phyloP scores from a whole-genome alignment of 2,797 vertebrate species.

The Brachyrhaphis roseni region DNA sequence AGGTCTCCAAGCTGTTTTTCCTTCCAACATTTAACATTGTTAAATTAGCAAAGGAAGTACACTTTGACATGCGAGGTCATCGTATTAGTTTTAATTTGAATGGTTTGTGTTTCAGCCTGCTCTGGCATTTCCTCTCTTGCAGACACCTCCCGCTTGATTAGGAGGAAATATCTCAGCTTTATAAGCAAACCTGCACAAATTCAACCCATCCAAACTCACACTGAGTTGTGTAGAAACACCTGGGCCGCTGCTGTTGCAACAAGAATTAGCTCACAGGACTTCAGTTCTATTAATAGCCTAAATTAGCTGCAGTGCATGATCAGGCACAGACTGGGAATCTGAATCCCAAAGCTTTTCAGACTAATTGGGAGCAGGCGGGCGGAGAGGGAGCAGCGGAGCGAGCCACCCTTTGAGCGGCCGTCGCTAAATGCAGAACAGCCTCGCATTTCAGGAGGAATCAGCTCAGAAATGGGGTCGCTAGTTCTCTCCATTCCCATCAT shows the following conservation, averaged over 20 bases:
- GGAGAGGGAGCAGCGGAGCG: conserved; percentile 20
- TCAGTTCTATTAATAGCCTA: conserved; percentile 49
- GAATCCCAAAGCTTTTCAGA: conserved; percentile 42
- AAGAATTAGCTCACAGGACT: conserved; percentile 45
- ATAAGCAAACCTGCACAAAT: conserved; percentile 39
- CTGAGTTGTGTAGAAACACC: conserved; percentile 50
- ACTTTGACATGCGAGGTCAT: background rate
- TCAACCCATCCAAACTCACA: conserved; percentile 44
- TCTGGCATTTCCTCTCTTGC: conserved; percentile 40
- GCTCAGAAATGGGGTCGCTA: conserved; percentile 37
- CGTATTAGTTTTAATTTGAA: background rate
- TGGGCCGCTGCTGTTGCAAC: conserved; percentile 50
- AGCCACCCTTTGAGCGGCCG: conserved; percentile 64
- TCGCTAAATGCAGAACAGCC: conserved; percentile 46
- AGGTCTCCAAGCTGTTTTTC: background rate
- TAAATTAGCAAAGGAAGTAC: conserved; percentile 14
- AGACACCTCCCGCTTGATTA: conserved; percentile 52
- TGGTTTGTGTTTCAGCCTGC: conserved; percentile 31
- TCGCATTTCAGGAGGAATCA: conserved; percentile 45
- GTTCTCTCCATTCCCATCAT: conserved; percentile 41
- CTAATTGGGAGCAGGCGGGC: conserved; percentile 41
- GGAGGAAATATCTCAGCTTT: conserved; percentile 39
- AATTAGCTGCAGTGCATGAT: conserved; percentile 47
- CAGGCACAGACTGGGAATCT: conserved; percentile 48
- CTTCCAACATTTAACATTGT: background rate